Percentiles rank a stretch among this genome's conserved stretches.
Evolutionary conservation across 2,888 invertebrate genomes (phyloP).

Genomic region (Caenorhabditis macrosperma): DNA sequence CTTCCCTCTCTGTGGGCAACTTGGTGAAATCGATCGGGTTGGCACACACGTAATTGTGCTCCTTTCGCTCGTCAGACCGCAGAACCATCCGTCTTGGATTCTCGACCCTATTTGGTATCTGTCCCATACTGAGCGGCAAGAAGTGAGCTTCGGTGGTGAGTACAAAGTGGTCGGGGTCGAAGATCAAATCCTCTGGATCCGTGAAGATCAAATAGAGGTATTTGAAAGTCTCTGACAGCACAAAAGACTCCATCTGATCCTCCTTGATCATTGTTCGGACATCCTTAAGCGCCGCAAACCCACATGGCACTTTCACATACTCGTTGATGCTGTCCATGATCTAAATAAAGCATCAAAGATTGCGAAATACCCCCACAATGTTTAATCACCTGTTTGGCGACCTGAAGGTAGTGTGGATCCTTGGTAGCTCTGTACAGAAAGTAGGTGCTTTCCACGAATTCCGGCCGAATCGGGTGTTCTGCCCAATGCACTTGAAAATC

Average conservation of each 20-base stretch:
- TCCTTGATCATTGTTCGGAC: slow-evolving; percentile 90
- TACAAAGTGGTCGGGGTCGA: slow-evolving; percentile 82
- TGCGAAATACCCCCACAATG: too few relatives aligned
- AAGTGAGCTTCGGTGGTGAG: slow-evolving; percentile 90
- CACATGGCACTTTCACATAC: slow-evolving; percentile 93
- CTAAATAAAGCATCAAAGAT: slow-evolving; percentile 52
- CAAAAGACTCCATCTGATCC: slow-evolving; percentile 97
- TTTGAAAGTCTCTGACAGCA: slow-evolving; percentile 97
- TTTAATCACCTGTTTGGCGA: slow-evolving; percentile 85
- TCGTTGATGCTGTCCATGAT: slow-evolving; percentile 91
- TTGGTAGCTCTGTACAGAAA: slow-evolving; percentile 94
- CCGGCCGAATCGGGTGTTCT: slow-evolving; percentile 93
- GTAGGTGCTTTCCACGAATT: slow-evolving; percentile 98
- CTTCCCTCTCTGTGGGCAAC: slow-evolving; percentile 57
- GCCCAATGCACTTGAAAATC: slow-evolving; percentile 99
- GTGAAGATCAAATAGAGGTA: slow-evolving; percentile 95
- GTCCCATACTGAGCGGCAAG: slow-evolving; percentile 85
- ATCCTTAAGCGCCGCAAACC: slow-evolving; percentile 97
- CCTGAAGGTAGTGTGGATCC: slow-evolving; percentile 94
- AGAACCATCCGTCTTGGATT: slow-evolving; percentile 54
- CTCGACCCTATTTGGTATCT: too few relatives aligned
- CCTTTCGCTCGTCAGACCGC: slow-evolving; percentile 52
- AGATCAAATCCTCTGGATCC: slow-evolving; percentile 83
- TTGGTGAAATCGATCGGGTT: slow-evolving; percentile 61
- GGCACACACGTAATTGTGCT: slow-evolving; percentile 60